Evolutionary conservation across 2,113 vertebrate genomes (phyloP).

Genomic region (Myodes glareolus): DNA sequence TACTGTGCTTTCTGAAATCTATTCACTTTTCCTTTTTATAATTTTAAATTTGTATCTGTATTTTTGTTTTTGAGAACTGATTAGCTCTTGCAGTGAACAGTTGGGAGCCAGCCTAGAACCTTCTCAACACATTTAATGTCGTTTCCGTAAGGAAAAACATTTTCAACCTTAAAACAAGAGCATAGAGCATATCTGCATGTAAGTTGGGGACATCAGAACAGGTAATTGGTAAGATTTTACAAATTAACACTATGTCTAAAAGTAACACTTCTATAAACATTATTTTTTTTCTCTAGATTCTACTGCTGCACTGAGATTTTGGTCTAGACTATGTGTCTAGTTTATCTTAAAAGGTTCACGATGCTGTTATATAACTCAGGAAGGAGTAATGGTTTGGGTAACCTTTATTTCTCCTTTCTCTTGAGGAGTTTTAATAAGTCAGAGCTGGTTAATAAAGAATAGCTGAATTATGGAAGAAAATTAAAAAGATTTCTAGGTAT

Average conservation of each 20-base stretch:
- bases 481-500: background rate
- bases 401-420: constrained; percentile 40
- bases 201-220: background rate
- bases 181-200: background rate
- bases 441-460: constrained; percentile 6
- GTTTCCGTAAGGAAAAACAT: background rate
- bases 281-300: background rate
- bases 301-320: constrained; percentile 27
- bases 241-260: constrained; percentile 54
- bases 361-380: constrained; percentile 42
- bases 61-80: background rate
- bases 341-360: constrained; percentile 53
- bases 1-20: background rate
- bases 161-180: background rate
- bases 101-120: background rate
- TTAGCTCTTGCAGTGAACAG: background rate
- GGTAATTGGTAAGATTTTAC: background rate
- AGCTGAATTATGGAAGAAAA: constrained; percentile 34
- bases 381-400: constrained; percentile 1
- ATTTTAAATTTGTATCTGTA: background rate
- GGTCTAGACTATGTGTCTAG: constrained; percentile 10
- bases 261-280: constrained; percentile 44
- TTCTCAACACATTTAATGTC: background rate
- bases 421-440: constrained; percentile 34
- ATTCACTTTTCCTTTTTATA: background rate